phyloP scores from a whole-genome alignment of 2,888 invertebrate genomes.

The Leptopterna dolabrata region DNA sequence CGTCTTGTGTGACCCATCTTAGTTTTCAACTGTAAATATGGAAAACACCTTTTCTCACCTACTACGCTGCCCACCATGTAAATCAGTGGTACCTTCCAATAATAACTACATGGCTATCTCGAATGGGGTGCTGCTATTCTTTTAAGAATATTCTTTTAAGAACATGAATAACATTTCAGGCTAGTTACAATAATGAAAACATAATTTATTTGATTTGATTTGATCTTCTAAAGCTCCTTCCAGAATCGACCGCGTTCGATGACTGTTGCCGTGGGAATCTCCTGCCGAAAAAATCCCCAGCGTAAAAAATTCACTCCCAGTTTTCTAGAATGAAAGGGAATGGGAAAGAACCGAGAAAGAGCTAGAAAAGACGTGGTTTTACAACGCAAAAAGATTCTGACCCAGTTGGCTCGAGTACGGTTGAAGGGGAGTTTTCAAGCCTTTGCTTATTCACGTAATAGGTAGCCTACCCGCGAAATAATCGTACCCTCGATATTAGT shows the following conservation, averaged over 20 bases:
- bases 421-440: background rate
- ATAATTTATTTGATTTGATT: no score
- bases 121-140: no score
- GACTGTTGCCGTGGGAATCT: background rate
- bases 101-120: no score
- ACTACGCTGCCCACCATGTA: no score
- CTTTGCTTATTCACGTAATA: conserved; percentile 41
- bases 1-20: no score
- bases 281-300: background rate
- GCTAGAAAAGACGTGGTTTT: conserved; percentile 10
- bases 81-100: no score
- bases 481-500: conserved; percentile 19
- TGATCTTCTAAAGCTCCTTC: no score
- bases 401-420: conserved; percentile 9
- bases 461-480: conserved; percentile 9
- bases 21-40: no score
- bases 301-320: background rate
- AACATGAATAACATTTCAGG: no score
- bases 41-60: no score
- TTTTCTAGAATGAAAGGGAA: conserved; percentile 46
- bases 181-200: no score
- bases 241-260: background rate
- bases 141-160: no score
- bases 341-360: conserved; percentile 32
- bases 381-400: conserved; percentile 35